Percentiles rank a stretch among this genome's conserved stretches.
Conservation (phyloP, 2,797 vertebrate species). For the Petrocephalus sullivani region DNA sequence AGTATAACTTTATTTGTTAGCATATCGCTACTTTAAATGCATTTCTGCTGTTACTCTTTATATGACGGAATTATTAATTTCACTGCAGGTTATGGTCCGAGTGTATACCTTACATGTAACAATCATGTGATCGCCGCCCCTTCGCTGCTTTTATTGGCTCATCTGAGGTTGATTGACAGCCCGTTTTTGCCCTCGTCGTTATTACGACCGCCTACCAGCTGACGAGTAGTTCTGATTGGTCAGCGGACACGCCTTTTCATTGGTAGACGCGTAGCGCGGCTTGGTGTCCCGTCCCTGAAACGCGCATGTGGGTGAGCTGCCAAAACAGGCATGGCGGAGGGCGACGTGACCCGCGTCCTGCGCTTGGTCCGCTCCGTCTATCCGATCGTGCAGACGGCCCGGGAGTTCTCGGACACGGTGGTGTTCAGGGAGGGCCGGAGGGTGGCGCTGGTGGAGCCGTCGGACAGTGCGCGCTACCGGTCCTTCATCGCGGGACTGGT, state of each 20-base stretch:
- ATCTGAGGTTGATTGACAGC: neutral
- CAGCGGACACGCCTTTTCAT: neutral
- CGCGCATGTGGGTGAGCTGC: neutral
- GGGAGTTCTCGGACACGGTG: slow-evolving; percentile 48
- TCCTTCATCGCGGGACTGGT: slow-evolving; percentile 44
- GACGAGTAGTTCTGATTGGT: neutral
- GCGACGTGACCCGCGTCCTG: slow-evolving; percentile 35
- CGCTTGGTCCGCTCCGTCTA: slow-evolving; percentile 51
- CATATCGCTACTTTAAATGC: neutral
- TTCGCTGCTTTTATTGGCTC: neutral
- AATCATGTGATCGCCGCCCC: neutral
- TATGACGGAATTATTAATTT: neutral
- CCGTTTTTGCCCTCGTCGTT: neutral
- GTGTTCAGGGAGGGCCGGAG: slow-evolving; percentile 52
- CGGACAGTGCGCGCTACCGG: slow-evolving; percentile 49
- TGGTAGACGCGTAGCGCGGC: neutral
- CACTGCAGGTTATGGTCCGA: neutral
- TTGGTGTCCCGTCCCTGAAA: neutral
- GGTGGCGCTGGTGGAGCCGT: slow-evolving; percentile 37
- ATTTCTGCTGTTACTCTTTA: neutral
- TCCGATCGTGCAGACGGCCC: slow-evolving; percentile 43
- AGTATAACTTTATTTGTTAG: neutral
- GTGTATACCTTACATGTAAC: neutral
- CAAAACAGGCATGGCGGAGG: slow-evolving; percentile 37
- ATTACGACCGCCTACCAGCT: neutral